These are phyloP conservation scores for Sardinella longiceps DNA, from an alignment of 2,797 vertebrate genomes.

Conservation along the genomic window DNA sequence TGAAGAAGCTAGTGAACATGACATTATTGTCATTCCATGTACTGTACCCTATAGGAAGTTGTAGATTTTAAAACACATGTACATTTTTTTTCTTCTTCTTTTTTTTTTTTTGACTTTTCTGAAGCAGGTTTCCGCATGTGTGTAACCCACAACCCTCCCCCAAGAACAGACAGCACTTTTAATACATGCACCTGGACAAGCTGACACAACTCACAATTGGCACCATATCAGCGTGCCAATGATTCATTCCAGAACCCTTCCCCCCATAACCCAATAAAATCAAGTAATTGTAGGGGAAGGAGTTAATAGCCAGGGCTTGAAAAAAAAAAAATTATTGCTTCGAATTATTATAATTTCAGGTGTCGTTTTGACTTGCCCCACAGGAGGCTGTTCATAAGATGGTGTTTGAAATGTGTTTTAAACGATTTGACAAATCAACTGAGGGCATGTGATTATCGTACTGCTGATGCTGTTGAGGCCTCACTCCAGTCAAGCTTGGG, in stretches of 20 bases:
- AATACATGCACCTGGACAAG: background rate
- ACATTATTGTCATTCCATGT: too few species aligned
- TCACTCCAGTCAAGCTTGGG: background rate
- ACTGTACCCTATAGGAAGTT: too few species aligned
- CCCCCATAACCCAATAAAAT: background rate
- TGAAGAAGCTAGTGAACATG: too few species aligned
- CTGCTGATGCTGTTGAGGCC: too few species aligned
- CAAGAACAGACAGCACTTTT: background rate
- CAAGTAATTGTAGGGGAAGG: background rate
- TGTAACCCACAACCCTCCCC: too few species aligned
- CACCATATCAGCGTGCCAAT: background rate
- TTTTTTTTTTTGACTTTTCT: too few species aligned
- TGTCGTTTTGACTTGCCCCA: background rate
- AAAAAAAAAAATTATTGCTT: background rate
- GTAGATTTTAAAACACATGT: too few species aligned
- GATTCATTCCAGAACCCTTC: background rate
- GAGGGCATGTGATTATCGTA: background rate
- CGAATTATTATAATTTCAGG: slow-evolving; percentile 12
- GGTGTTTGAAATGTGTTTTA: background rate
- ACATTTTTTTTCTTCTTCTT: too few species aligned
- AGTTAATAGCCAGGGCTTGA: background rate
- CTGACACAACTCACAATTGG: background rate
- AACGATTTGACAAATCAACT: background rate
- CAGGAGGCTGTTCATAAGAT: background rate
- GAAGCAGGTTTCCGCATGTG: background rate